phyloP scores from a whole-genome alignment of 2,888 invertebrate genomes.

The Scaptodrosophila latifasciaeformis region DNA sequence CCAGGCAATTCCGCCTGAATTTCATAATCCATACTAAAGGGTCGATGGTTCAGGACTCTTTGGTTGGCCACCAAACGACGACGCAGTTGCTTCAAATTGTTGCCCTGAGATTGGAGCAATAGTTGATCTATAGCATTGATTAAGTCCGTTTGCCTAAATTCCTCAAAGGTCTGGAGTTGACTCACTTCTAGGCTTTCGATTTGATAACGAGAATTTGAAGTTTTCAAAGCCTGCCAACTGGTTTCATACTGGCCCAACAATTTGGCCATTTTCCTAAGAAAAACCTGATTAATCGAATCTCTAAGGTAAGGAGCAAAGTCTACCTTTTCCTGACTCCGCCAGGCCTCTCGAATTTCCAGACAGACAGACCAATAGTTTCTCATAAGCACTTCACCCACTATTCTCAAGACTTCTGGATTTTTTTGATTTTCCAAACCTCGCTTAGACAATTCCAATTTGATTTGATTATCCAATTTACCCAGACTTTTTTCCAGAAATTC shows the following conservation, averaged over 20 bases:
- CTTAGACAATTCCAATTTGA: no score
- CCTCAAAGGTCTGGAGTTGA: slow-evolving; percentile 81
- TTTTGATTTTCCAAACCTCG: no score
- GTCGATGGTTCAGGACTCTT: slow-evolving; percentile 81
- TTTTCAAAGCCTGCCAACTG: slow-evolving; percentile 46
- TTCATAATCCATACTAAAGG: slow-evolving; percentile 79
- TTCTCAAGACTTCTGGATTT: no score
- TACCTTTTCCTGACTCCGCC: slow-evolving; percentile 40
- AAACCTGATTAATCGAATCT: slow-evolving; percentile 82
- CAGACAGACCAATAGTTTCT: slow-evolving; percentile 32
- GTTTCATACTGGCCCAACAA: slow-evolving; percentile 78
- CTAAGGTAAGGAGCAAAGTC: slow-evolving; percentile 74
- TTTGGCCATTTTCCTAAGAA: slow-evolving; percentile 78
- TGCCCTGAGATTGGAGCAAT: slow-evolving; percentile 45
- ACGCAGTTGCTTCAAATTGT: slow-evolving; percentile 45
- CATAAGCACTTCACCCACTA: slow-evolving; percentile 25
- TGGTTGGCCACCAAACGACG: slow-evolving; percentile 77
- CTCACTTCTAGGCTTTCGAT: slow-evolving; percentile 78
- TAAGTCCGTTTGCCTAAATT: slow-evolving; percentile 79
- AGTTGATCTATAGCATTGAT: slow-evolving; percentile 68
- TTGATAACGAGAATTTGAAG: slow-evolving; percentile 55
- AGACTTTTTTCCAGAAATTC: no score
- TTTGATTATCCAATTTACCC: no score
- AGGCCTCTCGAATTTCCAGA: slow-evolving; percentile 23
- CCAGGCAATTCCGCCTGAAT: slow-evolving; percentile 77